Percentiles rank a stretch among this genome's conserved stretches.
Conservation (phyloP, 2,888 invertebrate genomes). For the Scaptomyza polygonia region DNA sequence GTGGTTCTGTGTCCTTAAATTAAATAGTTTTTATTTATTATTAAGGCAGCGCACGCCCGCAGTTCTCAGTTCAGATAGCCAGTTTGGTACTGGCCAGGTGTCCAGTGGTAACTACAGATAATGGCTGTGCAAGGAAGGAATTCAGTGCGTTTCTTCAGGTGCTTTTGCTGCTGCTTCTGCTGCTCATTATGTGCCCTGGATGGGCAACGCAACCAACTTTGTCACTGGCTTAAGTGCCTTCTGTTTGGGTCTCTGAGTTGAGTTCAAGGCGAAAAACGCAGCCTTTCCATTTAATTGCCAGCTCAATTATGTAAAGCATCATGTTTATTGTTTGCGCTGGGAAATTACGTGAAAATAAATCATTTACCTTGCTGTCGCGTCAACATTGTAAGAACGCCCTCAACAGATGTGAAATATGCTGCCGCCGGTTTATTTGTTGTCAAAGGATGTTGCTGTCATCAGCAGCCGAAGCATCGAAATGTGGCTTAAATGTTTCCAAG, state of each 20-base stretch:
- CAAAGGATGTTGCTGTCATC: slow-evolving; percentile 49
- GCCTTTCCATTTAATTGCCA: slow-evolving; percentile 69
- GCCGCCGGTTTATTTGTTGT: slow-evolving; percentile 11
- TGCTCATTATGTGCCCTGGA: slow-evolving; percentile 39
- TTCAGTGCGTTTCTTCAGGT: slow-evolving; percentile 33
- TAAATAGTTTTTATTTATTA: slow-evolving; percentile 83
- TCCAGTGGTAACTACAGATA: slow-evolving; percentile 62
- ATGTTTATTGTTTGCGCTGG: slow-evolving; percentile 71
- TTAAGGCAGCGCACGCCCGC: slow-evolving; percentile 51
- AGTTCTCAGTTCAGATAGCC: slow-evolving; percentile 2
- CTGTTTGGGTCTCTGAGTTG: slow-evolving; percentile 6
- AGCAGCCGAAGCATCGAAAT: slow-evolving; percentile 52
- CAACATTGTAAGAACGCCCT: slow-evolving; percentile 62
- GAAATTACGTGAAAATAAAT: slow-evolving; percentile 78
- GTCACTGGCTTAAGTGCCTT: slow-evolving; percentile 36
- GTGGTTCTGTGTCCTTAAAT: slow-evolving; percentile 66
- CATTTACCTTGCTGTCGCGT: slow-evolving; percentile 69
- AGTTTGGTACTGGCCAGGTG: slow-evolving; percentile 15
- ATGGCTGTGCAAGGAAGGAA: slow-evolving; percentile 44
- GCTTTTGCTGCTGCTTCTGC: slow-evolving; percentile 1
- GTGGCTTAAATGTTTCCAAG: slow-evolving; percentile 74
- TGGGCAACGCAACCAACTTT: slow-evolving; percentile 40
- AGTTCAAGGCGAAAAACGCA: slow-evolving; percentile 19
- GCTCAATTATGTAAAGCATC: slow-evolving; percentile 72
- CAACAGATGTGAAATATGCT: too few species aligned